Evolutionary conservation across 2,797 vertebrate species (phyloP), one percentile per base, ranked within the genome.

Genomic region (Coendou prehensilis): DNA sequence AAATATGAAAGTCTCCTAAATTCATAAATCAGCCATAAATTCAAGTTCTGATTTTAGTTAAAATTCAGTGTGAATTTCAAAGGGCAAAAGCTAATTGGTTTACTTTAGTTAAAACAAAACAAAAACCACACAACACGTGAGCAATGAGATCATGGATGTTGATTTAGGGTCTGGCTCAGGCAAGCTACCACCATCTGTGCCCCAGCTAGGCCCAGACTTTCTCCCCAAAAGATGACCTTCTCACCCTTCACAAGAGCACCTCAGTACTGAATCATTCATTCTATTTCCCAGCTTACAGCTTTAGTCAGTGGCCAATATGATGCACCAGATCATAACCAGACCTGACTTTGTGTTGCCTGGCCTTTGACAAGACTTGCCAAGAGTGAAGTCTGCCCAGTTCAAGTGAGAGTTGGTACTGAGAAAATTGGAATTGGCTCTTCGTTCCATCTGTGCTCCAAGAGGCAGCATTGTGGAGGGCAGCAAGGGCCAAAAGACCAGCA

Each of bases 401-500:
- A 89, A 95, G 45, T 59, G 50, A 89, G 45, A 91, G 76, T 10
- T 89, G 86, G 20, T 80, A 52, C 81, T 96, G 59, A 85, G 96
- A 69, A 96, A 89, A 85, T 37, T 94, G 47, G 50, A 97, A 52
- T 28, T 94, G 84, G 83, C 76, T 82, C 45, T 93, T 87, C 23
- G 69, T 87, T 95, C 73, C 50, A 81, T 87, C 37, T 95, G 14
- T 93, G 75, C 64, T 97, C 63, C 91, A 92, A 75, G 26, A 93
- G 84, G 11, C 67, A 61, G 80, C 9, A 4, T 75, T 90, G 85
- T 59, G 71, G 75, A 76, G 64, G 78, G 61, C 52, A 79, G 85
- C 28, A 87, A 91, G 61, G 76, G 89, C 89, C 91, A 95, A 94
- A 97, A 96, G 52, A 23, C 78, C 56, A 30, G 81, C 37, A 14